These are phyloP conservation scores for Tachyglossus aculeatus DNA, from an alignment of 2,797 vertebrate genomes.

Conservation along the genomic window DNA sequence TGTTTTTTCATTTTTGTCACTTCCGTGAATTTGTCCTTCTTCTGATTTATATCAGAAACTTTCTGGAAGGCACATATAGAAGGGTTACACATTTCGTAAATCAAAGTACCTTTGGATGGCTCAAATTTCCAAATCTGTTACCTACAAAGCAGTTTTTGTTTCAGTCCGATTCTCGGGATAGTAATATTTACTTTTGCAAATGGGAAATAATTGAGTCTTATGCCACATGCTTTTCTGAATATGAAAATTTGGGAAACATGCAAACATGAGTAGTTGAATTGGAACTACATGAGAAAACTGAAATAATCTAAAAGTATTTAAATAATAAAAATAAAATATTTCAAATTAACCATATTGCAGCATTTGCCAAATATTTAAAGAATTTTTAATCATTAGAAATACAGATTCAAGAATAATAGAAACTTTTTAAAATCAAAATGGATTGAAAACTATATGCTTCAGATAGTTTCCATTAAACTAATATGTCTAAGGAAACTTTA, in stretches of 20 bases:
- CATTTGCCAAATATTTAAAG: neutral
- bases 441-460: neutral
- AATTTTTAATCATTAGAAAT: neutral
- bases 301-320: neutral
- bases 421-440: neutral
- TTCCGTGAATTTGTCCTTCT: conserved; percentile 27
- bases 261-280: no score
- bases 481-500: neutral
- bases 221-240: no score
- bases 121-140: neutral
- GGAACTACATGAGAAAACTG: no score
- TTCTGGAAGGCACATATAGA: conserved; percentile 64
- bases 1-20: conserved; percentile 46
- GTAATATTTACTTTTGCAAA: no score
- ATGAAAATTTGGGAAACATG: no score
- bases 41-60: conserved; percentile 40
- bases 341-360: conserved; percentile 12
- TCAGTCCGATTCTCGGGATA: no score
- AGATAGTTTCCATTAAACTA: conserved; percentile 1
- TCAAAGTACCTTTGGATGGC: no score
- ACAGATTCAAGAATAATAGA: neutral
- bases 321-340: neutral
- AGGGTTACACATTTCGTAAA: no score
- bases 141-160: no score
- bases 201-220: no score